Percentiles rank a stretch among this genome's conserved stretches.
These are phyloP conservation scores for Scomber scombrus DNA, from an alignment of 2,113 vertebrate species.

Conservation along the genomic window DNA sequence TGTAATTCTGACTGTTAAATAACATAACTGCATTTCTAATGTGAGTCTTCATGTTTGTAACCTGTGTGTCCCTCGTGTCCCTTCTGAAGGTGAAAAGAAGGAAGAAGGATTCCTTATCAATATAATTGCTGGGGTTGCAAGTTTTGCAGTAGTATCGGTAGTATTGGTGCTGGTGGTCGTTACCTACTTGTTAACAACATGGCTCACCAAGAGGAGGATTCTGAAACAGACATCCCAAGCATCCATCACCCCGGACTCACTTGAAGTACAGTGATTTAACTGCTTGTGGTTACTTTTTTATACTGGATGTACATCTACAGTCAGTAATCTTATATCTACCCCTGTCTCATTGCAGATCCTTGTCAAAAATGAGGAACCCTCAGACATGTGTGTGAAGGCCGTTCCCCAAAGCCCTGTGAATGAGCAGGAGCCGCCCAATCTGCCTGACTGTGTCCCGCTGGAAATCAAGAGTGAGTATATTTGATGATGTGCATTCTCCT, in stretches of 20 bases:
- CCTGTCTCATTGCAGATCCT: slow-evolving; percentile 39
- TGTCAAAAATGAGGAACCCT: neutral
- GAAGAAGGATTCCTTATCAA: rapidly evolving
- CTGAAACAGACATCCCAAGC: neutral
- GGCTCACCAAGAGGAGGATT: slow-evolving; percentile 27
- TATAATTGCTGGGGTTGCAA: neutral
- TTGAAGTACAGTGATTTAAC: slow-evolving; percentile 37
- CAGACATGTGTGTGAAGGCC: neutral
- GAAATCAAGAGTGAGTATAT: slow-evolving; percentile 81
- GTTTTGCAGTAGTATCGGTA: neutral
- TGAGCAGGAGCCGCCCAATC: slow-evolving; percentile 44
- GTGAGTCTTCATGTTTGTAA: slow-evolving; percentile 4
- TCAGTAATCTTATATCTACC: neutral
- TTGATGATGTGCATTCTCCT: neutral
- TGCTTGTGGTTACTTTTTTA: neutral
- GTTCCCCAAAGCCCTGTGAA: neutral
- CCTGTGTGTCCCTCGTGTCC: neutral
- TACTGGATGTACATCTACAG: neutral
- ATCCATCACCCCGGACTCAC: neutral
- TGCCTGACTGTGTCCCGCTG: slow-evolving; percentile 82
- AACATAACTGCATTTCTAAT: neutral
- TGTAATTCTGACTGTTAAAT: neutral
- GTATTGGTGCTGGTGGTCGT: slow-evolving; percentile 16
- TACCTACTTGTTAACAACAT: slow-evolving; percentile 56
- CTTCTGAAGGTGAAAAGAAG: rapidly evolving